Percentiles rank a stretch among this genome's conserved stretches.
These are phyloP conservation scores for Zaprionus bogoriensis DNA, from an alignment of 2,888 invertebrate species.

Conservation along the genomic window DNA sequence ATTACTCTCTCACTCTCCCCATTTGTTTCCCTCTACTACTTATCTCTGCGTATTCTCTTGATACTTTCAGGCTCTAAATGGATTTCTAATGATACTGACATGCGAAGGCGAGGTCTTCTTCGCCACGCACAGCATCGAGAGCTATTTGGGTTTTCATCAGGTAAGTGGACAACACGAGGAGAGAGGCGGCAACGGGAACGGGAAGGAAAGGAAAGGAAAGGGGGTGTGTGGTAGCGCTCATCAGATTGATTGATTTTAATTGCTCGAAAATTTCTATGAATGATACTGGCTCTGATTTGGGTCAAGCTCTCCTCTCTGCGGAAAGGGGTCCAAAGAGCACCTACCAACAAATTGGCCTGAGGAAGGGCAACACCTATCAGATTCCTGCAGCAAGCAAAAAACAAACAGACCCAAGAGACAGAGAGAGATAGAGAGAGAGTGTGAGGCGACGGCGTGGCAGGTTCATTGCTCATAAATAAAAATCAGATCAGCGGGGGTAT, in stretches of 20 bases:
- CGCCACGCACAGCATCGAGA: conserved; percentile 99
- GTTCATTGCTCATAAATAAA: conserved; percentile 75
- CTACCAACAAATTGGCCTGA: conserved; percentile 5
- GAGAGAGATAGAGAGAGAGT: neutral
- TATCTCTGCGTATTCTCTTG: conserved; percentile 51
- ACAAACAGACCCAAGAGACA: neutral
- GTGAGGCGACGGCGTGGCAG: conserved; percentile 4
- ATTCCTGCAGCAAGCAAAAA: neutral
- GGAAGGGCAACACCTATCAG: conserved; percentile 8
- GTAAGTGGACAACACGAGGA: conserved; percentile 85
- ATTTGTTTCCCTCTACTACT: neutral
- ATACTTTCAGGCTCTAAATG: conserved; percentile 95
- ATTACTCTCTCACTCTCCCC: neutral
- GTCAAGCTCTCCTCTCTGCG: conserved; percentile 56
- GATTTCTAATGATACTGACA: conserved; percentile 98
- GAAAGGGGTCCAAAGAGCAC: conserved; percentile 39
- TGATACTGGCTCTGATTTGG: conserved; percentile 51
- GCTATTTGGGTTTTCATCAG: conserved; percentile 99
- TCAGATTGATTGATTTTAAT: conserved; percentile 73
- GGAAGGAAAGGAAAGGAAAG: too few relatives aligned
- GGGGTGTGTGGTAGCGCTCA: conserved; percentile 9
- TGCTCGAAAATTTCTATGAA: conserved; percentile 48
- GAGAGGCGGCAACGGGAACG: too few relatives aligned
- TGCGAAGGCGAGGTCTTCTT: conserved; percentile 99
- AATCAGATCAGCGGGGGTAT: conserved; percentile 81